Conservation (phyloP, 2,888 invertebrate genomes). For the Mactromeris polynyma region DNA sequence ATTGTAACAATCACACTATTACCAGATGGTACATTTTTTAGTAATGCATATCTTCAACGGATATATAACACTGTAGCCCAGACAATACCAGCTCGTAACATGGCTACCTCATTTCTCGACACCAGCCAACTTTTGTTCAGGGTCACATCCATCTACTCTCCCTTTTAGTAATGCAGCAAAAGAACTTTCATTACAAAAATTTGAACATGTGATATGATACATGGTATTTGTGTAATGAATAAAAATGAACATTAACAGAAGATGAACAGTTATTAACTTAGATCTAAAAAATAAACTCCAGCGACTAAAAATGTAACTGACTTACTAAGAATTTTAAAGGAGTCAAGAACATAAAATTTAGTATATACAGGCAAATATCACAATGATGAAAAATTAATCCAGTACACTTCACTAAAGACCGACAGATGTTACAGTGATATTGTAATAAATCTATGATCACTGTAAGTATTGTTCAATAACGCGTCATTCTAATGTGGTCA, state of each 20-base stretch:
- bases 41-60: neutral
- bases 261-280: neutral
- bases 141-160: neutral
- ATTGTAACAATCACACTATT: too few species aligned
- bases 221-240: neutral
- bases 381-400: neutral
- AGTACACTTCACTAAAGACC: neutral
- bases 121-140: neutral
- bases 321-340: neutral
- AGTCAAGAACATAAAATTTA: neutral
- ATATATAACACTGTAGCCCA: neutral
- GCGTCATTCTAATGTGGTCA: neutral
- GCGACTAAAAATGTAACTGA: neutral
- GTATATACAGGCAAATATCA: neutral
- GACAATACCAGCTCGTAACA: neutral
- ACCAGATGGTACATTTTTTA: too few species aligned
- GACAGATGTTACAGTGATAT: neutral
- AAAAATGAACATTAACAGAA: slow-evolving; percentile 7
- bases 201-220: neutral
- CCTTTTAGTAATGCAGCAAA: neutral
- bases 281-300: slow-evolving; percentile 16
- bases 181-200: neutral
- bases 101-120: neutral
- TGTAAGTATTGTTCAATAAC: neutral
- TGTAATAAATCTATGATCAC: neutral